These are phyloP conservation scores for Neoascia interrupta DNA, from an alignment of 2,888 invertebrate species.

Conservation along the genomic window DNA sequence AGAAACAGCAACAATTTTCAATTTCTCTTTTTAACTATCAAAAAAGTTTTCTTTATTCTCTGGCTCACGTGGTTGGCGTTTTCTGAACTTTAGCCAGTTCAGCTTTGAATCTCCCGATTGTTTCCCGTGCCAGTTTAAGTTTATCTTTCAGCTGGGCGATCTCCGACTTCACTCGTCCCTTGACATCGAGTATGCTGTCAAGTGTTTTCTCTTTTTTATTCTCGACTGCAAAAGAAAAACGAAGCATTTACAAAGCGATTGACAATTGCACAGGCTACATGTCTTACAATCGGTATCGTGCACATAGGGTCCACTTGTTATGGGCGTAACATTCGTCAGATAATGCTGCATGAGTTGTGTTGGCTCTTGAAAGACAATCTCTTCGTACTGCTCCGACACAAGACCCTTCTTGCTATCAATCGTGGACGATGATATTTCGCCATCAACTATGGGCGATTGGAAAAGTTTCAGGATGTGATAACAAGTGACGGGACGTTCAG, in stretches of 20 bases:
- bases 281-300: slow-evolving; percentile 94
- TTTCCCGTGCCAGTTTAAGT: slow-evolving; percentile 90
- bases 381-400: slow-evolving; percentile 96
- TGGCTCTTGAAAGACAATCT: slow-evolving; percentile 95
- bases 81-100: slow-evolving; percentile 83
- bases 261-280: slow-evolving; percentile 21
- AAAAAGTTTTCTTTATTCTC: not conserved
- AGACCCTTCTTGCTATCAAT: slow-evolving; percentile 85
- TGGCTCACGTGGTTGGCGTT: slow-evolving; percentile 39
- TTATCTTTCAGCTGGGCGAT: slow-evolving; percentile 92
- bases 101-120: slow-evolving; percentile 89
- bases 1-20: no score
- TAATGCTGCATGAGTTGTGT: slow-evolving; percentile 94
- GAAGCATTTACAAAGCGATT: not conserved
- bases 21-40: not conserved
- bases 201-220: slow-evolving; percentile 90
- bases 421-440: slow-evolving; percentile 74
- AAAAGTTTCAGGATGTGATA: slow-evolving; percentile 97
- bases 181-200: slow-evolving; percentile 88
- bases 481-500: slow-evolving; percentile 92
- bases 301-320: slow-evolving; percentile 86
- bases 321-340: slow-evolving; percentile 87
- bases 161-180: slow-evolving; percentile 89
- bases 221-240: slow-evolving; percentile 86
- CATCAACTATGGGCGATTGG: slow-evolving; percentile 85